Conservation (phyloP, 2,797 vertebrate species). For the Argyrosomus regius region DNA sequence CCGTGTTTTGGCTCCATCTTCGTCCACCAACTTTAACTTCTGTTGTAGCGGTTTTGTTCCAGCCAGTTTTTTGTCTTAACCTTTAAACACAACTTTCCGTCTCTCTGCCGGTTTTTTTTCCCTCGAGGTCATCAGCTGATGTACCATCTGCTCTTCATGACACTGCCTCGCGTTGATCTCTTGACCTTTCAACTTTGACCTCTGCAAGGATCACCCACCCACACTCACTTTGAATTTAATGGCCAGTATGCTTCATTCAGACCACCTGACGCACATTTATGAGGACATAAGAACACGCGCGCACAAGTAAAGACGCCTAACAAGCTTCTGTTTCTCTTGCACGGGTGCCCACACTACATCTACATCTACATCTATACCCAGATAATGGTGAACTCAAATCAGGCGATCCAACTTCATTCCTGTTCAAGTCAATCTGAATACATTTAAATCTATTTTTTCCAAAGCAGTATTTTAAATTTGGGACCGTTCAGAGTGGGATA, state of each 20-base stretch:
- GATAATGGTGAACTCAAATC: not conserved
- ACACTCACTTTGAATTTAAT: conserved; percentile 38
- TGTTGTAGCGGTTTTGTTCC: conserved; percentile 18
- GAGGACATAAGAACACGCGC: not conserved
- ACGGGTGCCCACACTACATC: not conserved
- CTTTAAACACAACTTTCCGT: not conserved
- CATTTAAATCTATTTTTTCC: not conserved
- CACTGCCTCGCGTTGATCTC: conserved; percentile 66
- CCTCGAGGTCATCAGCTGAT: conserved; percentile 54
- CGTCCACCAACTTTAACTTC: conserved; percentile 21
- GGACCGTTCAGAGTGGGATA: not conserved
- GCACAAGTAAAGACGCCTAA: not conserved
- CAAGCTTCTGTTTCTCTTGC: not conserved
- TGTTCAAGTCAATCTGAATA: not conserved
- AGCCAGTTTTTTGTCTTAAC: conserved; percentile 1
- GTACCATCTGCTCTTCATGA: conserved; percentile 73
- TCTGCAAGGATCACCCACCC: conserved; percentile 3
- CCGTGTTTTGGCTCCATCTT: conserved; percentile 24
- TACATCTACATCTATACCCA: not conserved
- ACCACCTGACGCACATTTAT: conserved; percentile 51
- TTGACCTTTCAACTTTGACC: conserved; percentile 75
- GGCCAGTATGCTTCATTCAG: conserved; percentile 39
- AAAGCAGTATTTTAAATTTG: not conserved
- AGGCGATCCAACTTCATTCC: not conserved
- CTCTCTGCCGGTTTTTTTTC: not conserved